Evolutionary conservation across 1,140 invertebrate species (phyloP), one percentile per base, ranked within the genome.

Genomic region (Listronotus oregonensis): DNA sequence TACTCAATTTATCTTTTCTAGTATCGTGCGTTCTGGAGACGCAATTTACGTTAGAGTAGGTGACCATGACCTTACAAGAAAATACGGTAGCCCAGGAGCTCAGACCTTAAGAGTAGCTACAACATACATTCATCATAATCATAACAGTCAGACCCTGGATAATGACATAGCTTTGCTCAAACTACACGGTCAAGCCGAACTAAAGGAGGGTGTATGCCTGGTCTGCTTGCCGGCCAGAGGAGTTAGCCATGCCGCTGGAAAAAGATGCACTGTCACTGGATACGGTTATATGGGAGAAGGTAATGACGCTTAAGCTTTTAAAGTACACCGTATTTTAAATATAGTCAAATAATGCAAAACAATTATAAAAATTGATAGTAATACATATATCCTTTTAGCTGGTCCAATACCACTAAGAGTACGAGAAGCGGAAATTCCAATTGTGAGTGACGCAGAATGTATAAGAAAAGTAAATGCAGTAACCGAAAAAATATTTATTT

Each of bases 61-160:
- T 0, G 95, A 97, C 76, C 93, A 96, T 74, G 93, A 98, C 80
- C 79, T 97, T 58, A 94, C 93, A 1, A 80, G 89, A 10, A 93
- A 93, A 75, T 92, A 92, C 70, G 92, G 91, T 12, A 94, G 90
- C 67, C 90, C 91, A 0, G 91, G 91, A 2, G 94, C 93, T 0
- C 93, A 96, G 80, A 96, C 94, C 0, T 81, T 95, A 12, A 81
- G 91, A 15, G 92, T 96, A 6, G 91, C 91, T 18, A 95, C 93
- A 12, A 96, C 94, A 0, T 97, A 97, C 77, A 96, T 97, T 47
- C 95, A 98, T 78, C 94, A 96, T 72, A 96, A 97, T 79, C 96
- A 97, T 81, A 96, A 98, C 78, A 94, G 92, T 66, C 93, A 96
- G 79, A 97, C 95, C 0, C 81, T 98, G 65, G 95, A 97, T 76